A percentile compares a stretch with the other conserved stretches of the same genome.
Conservation (phyloP, 23 tunicate genomes). For the Halocynthia aurantium region DNA sequence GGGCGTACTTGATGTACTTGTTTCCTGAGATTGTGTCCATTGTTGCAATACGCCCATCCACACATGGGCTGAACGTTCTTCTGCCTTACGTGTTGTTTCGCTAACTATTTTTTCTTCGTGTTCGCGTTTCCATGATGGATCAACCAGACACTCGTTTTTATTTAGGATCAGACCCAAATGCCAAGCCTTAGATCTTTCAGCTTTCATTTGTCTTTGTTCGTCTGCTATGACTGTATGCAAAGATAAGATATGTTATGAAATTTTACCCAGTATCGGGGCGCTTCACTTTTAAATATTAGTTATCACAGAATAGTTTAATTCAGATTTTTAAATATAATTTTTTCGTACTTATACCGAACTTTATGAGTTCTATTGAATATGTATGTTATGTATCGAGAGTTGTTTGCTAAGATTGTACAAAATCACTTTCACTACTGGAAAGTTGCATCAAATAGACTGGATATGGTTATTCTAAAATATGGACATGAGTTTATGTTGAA, state of each 20-base stretch:
- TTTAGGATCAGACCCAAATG: not conserved
- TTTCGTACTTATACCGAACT: too few species aligned
- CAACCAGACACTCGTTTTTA: conserved; percentile 5
- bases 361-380: too few species aligned
- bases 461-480: too few species aligned
- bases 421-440: too few species aligned
- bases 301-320: not conserved
- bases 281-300: not conserved
- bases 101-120: not conserved
- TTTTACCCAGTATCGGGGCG: not conserved
- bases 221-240: conserved; percentile 11
- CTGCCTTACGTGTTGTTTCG: not conserved
- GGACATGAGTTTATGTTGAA: too few species aligned
- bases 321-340: too few species aligned
- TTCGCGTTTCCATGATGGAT: conserved; percentile 10
- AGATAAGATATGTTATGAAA: conserved; percentile 1
- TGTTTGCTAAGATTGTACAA: too few species aligned
- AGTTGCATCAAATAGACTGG: too few species aligned
- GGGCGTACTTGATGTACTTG: not conserved
- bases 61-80: conserved; percentile 7
- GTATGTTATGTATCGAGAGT: too few species aligned
- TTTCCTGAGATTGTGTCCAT: conserved; percentile 21
- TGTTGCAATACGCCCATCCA: conserved; percentile 8
- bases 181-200: conserved; percentile 8
- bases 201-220: conserved; percentile 9